Percentiles rank a stretch among this genome's conserved stretches.
Evolutionary conservation across 2,888 invertebrate genomes (phyloP).

Genomic region (Emmelina monodactyla): DNA sequence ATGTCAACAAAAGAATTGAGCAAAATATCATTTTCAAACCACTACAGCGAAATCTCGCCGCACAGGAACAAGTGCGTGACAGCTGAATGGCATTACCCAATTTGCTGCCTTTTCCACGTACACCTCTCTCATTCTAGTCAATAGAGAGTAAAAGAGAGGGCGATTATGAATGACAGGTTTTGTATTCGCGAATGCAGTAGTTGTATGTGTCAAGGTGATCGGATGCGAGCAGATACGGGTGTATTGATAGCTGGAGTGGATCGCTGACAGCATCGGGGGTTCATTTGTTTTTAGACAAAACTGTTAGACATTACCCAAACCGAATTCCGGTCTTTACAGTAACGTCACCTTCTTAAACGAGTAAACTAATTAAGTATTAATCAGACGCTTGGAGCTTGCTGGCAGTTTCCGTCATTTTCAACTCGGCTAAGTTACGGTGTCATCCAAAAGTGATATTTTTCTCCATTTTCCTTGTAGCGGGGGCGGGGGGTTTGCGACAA

Average conservation of each 20-base stretch:
- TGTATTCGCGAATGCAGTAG: slow-evolving; percentile 7
- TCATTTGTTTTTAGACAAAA: too few species aligned
- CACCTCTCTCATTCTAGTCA: background rate
- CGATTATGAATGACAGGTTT: slow-evolving; percentile 4
- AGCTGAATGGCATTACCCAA: slow-evolving; percentile 7
- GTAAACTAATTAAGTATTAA: too few species aligned
- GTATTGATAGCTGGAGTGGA: slow-evolving; percentile 21
- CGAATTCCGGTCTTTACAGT: too few species aligned
- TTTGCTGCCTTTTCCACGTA: background rate
- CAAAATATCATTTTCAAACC: slow-evolving; percentile 3
- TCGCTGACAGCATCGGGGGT: slow-evolving; percentile 1
- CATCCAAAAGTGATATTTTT: too few species aligned
- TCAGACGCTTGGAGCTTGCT: too few species aligned
- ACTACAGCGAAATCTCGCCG: background rate
- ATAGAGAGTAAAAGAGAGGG: background rate
- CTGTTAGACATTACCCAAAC: too few species aligned
- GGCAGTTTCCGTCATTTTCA: too few species aligned
- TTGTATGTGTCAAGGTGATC: slow-evolving; percentile 20
- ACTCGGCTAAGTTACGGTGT: too few species aligned
- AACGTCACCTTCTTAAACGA: too few species aligned
- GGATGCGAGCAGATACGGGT: slow-evolving; percentile 26
- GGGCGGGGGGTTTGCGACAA: too few species aligned
- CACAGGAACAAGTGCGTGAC: slow-evolving; percentile 2
- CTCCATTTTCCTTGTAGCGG: too few species aligned
- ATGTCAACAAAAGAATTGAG: background rate